These are phyloP conservation scores for Eubucco bourcierii DNA, from an alignment of 2,113 vertebrate species.

Conservation along the genomic window DNA sequence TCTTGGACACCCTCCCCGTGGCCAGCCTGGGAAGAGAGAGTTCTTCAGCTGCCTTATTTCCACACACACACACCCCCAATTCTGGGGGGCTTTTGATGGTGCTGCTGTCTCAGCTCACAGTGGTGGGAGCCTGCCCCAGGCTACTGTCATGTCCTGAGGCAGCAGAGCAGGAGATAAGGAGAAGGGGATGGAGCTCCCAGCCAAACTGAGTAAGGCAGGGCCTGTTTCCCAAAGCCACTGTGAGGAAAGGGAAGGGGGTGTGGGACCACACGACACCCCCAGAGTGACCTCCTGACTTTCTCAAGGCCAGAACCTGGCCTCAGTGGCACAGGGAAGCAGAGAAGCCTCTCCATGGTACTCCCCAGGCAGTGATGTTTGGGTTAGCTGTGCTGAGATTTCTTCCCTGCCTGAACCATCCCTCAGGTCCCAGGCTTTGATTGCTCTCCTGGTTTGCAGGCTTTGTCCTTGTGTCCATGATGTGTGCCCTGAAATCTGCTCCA, in stretches of 20 bases:
- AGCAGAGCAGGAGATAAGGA: background rate
- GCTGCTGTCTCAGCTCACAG: background rate
- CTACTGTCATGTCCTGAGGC: background rate
- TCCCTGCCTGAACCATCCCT: background rate
- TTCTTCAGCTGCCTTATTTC: background rate
- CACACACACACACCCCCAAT: background rate
- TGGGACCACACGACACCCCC: background rate
- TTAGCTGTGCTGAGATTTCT: background rate
- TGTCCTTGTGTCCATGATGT: fast-evolving
- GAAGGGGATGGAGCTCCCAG: background rate
- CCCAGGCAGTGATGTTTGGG: background rate
- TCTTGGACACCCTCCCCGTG: background rate
- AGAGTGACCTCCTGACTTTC: background rate
- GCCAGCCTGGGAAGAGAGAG: background rate
- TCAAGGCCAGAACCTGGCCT: background rate
- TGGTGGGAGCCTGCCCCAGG: background rate
- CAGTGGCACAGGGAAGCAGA: background rate
- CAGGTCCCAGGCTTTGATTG: background rate
- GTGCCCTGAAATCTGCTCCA: background rate
- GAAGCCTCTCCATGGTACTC: background rate
- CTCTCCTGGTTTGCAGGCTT: background rate
- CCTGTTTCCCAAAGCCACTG: background rate
- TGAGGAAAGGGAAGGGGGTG: background rate
- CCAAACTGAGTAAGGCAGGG: background rate
- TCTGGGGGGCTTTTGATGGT: background rate